These are phyloP conservation scores for Gryllus longicercus DNA, from an alignment of 2,888 invertebrate genomes.

Conservation along the genomic window DNA sequence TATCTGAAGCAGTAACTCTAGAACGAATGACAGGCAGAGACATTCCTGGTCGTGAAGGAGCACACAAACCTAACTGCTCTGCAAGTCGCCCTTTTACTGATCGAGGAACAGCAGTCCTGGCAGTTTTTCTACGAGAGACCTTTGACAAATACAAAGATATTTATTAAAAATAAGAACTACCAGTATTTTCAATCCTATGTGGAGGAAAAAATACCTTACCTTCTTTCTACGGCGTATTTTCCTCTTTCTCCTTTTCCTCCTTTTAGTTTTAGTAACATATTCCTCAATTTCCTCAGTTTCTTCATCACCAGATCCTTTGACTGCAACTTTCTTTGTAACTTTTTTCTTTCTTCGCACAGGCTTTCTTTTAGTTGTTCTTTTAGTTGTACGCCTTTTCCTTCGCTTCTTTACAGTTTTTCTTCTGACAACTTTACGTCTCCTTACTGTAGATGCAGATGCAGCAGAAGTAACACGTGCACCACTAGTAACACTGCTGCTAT, in stretches of 20 bases:
- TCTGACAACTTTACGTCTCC: slow-evolving; percentile 11
- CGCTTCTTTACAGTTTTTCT: slow-evolving; percentile 22
- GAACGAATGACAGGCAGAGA: slow-evolving; percentile 44
- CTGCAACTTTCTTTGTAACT: slow-evolving; percentile 21
- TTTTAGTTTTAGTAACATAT: slow-evolving; percentile 28
- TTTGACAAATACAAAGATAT: background rate
- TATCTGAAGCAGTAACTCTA: slow-evolving; percentile 24
- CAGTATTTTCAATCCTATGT: too few species aligned
- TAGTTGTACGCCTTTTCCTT: slow-evolving; percentile 41
- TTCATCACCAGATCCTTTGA: slow-evolving; percentile 27
- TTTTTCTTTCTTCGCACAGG: slow-evolving; percentile 28
- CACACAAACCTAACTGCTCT: slow-evolving; percentile 51
- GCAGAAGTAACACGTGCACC: slow-evolving; percentile 9
- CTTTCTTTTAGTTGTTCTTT: slow-evolving; percentile 38
- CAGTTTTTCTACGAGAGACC: slow-evolving; percentile 21
- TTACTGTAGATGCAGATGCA: background rate
- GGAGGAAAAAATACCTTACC: background rate
- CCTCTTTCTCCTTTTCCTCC: slow-evolving; percentile 34
- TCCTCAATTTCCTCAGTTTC: slow-evolving; percentile 31
- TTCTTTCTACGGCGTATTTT: slow-evolving; percentile 33
- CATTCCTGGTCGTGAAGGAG: slow-evolving; percentile 44
- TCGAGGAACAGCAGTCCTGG: slow-evolving; percentile 25
- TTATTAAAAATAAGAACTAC: too few species aligned
- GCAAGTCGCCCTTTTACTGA: slow-evolving; percentile 53
- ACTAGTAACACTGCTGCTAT: slow-evolving; percentile 26